Evolutionary conservation across 2,113 vertebrate species (phyloP).

Genomic region (Charadrius vociferus): DNA sequence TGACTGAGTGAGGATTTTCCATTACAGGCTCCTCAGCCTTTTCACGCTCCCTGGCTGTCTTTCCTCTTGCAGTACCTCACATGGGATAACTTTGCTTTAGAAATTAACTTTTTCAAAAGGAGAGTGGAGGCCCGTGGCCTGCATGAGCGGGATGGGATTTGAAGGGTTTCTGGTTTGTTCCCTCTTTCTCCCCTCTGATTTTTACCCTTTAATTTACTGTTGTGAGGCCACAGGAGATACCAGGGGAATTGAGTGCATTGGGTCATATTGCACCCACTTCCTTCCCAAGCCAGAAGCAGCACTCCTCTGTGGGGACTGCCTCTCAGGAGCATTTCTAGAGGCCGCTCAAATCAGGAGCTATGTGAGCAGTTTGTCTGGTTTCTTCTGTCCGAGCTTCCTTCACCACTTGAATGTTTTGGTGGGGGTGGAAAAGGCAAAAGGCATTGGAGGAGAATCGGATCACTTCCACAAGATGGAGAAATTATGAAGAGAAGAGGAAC

Average conservation of each 20-base stretch:
- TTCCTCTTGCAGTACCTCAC: background rate
- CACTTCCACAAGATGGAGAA: background rate
- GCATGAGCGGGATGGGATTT: background rate
- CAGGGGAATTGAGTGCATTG: background rate
- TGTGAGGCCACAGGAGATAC: background rate
- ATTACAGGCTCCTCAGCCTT: constrained; percentile 1
- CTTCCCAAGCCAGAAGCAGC: background rate
- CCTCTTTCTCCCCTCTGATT: background rate
- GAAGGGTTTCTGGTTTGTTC: background rate
- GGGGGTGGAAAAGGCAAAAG: background rate
- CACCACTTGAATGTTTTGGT: accelerated
- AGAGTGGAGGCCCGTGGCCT: background rate
- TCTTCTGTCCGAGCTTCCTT: background rate
- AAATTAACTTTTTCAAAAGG: background rate
- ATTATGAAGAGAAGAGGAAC: background rate
- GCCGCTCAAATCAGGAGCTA: background rate
- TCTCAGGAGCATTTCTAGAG: background rate
- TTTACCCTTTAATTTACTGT: background rate
- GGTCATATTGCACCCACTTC: accelerated
- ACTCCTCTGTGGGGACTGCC: background rate
- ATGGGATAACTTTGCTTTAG: background rate
- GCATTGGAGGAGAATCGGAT: background rate
- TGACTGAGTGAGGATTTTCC: constrained; percentile 29
- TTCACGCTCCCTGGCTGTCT: background rate
- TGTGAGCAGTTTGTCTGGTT: background rate